Percentiles rank a stretch among this genome's conserved stretches.
These are phyloP conservation scores for Pempheris klunzingeri DNA, from an alignment of 2,797 vertebrate genomes.

Conservation along the genomic window DNA sequence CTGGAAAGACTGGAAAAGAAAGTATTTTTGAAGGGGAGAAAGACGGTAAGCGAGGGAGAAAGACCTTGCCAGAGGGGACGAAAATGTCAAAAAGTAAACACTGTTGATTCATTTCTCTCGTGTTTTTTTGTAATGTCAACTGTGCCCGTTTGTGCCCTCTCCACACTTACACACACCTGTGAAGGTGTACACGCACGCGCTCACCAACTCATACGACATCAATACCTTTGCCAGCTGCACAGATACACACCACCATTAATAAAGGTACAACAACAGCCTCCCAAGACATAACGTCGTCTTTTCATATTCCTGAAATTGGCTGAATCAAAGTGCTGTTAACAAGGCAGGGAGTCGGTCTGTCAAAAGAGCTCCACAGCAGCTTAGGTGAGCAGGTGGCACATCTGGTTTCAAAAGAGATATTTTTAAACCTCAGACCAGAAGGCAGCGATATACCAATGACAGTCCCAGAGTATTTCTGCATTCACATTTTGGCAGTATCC, in stretches of 20 bases:
- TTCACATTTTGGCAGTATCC: conserved; percentile 38
- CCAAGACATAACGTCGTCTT: conserved; percentile 50
- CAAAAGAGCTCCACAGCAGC: conserved; percentile 64
- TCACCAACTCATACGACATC: neutral
- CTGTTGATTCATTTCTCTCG: conserved; percentile 62
- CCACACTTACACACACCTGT: conserved; percentile 38
- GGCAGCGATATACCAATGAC: conserved; percentile 48
- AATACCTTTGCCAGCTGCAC: conserved; percentile 37
- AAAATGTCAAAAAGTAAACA: conserved; percentile 66
- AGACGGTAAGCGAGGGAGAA: conserved; percentile 54
- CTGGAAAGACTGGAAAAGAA: conserved; percentile 46
- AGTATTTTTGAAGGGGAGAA: conserved; percentile 57
- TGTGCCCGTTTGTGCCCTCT: conserved; percentile 37
- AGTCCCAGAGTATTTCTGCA: conserved; percentile 25
- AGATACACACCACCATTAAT: conserved; percentile 11
- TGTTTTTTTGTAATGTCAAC: conserved; percentile 42
- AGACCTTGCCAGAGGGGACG: conserved; percentile 76
- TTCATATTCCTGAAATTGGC: conserved; percentile 65
- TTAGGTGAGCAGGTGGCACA: conserved; percentile 71
- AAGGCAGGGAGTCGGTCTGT: conserved; percentile 64
- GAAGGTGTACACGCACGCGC: neutral
- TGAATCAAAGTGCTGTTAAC: conserved; percentile 72
- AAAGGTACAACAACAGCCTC: conserved; percentile 51
- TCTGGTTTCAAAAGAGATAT: conserved; percentile 72
- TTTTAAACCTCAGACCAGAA: conserved; percentile 68